Percentiles rank a stretch among this genome's conserved stretches.
These are phyloP conservation scores for Cryptus viduatorius DNA, from an alignment of 2,888 invertebrate species.

Conservation along the genomic window DNA sequence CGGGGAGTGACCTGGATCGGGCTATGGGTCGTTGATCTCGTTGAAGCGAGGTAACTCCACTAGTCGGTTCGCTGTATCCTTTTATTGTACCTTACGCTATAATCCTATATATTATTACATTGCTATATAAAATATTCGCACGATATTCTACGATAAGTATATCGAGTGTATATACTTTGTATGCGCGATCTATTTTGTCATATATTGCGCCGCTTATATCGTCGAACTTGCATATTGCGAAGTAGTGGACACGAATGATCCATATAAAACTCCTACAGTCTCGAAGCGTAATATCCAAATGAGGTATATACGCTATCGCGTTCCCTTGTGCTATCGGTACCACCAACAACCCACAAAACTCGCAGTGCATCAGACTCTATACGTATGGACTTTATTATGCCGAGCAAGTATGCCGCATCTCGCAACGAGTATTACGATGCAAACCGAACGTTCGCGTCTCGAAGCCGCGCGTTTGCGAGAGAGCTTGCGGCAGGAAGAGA, in stretches of 20 bases:
- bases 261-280: conserved; percentile 2
- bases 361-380: neutral
- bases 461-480: conserved; percentile 4
- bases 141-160: conserved; percentile 2
- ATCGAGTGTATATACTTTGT: neutral
- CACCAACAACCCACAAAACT: conserved; percentile 4
- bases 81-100: conserved; percentile 10
- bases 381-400: conserved; percentile 35
- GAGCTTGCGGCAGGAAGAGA: conserved; percentile 7
- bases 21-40: conserved; percentile 71
- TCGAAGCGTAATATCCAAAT: neutral
- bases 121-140: neutral
- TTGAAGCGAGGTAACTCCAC: conserved; percentile 20
- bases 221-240: neutral
- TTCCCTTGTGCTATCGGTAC: neutral
- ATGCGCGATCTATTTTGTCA: neutral
- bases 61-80: neutral
- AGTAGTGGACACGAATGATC: neutral
- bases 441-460: conserved; percentile 6
- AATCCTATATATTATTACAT: neutral
- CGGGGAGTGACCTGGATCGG: conserved; percentile 72
- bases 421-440: conserved; percentile 48
- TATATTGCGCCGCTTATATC: neutral
- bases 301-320: neutral
- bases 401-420: conserved; percentile 41